phyloP scores from a whole-genome alignment of 2,888 invertebrate genomes.

The Melieria picta region DNA sequence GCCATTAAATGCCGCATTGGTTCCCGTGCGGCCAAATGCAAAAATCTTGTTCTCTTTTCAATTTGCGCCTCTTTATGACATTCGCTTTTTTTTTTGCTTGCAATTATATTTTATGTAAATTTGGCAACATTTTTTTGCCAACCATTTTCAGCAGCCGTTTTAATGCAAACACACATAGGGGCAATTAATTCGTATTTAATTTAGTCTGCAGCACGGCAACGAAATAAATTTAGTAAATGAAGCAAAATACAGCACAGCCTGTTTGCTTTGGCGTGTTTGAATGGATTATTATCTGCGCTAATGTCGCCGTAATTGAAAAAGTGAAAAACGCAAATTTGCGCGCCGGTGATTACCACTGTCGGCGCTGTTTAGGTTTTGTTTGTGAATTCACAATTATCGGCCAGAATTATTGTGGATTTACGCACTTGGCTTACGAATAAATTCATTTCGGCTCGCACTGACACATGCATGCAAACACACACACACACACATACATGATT shows the following conservation, averaged over 20 bases:
- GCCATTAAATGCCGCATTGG: conserved; percentile 13
- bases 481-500: not conserved
- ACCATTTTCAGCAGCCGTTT: too few species aligned
- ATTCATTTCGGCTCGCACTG: too few species aligned
- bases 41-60: not conserved
- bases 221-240: conserved; percentile 13
- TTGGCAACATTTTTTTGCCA: not conserved
- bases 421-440: too few species aligned
- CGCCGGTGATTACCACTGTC: not conserved
- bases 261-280: not conserved
- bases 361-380: too few species aligned
- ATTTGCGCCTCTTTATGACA: not conserved
- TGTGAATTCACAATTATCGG: too few species aligned
- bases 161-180: not conserved
- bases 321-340: conserved; percentile 21
- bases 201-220: conserved; percentile 9
- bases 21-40: not conserved
- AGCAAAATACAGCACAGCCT: not conserved
- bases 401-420: too few species aligned
- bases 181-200: conserved; percentile 25
- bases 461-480: not conserved
- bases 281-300: conserved; percentile 3
- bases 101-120: not conserved
- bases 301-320: conserved; percentile 21
- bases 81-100: not conserved